phyloP scores from a whole-genome alignment of 1,140 invertebrate genomes.

The Mylabris phalerata region DNA sequence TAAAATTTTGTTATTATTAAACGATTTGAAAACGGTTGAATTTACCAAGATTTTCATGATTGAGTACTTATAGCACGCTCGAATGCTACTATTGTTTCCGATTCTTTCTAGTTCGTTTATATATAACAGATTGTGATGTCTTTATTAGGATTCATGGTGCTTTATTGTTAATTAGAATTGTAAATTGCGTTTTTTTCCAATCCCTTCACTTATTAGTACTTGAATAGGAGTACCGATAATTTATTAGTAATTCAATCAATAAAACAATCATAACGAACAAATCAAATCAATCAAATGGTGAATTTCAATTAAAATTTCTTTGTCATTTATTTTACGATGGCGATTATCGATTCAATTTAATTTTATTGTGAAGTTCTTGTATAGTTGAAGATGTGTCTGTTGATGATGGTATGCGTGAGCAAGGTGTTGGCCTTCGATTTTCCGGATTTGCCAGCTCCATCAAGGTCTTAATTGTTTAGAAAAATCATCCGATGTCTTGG shows the following conservation, averaged over 20 bases:
- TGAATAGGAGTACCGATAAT: slow-evolving; percentile 6
- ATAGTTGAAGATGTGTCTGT: background rate
- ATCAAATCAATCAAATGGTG: slow-evolving; percentile 1
- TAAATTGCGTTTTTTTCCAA: background rate
- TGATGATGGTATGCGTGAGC: background rate
- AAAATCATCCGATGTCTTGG: no score
- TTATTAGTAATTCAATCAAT: slow-evolving; percentile 9
- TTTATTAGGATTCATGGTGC: slow-evolving; percentile 14
- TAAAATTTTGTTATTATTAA: background rate
- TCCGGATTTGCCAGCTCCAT: slow-evolving; percentile 6
- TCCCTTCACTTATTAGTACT: slow-evolving; percentile 16
- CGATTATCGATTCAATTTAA: background rate
- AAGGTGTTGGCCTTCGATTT: slow-evolving; percentile 11
- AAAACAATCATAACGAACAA: background rate
- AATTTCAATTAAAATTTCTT: background rate
- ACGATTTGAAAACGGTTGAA: background rate
- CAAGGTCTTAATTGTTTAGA: slow-evolving; percentile 3
- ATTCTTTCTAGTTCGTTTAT: background rate
- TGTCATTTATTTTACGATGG: no score
- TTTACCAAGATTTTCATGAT: background rate
- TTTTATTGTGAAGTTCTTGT: background rate
- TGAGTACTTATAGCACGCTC: background rate
- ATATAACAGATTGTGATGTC: slow-evolving; percentile 1
- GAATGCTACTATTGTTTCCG: background rate
- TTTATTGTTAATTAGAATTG: slow-evolving; percentile 7